Evolutionary conservation across 2,113 vertebrate genomes (phyloP).

Genomic region (Psilopsiagon aurifrons): DNA sequence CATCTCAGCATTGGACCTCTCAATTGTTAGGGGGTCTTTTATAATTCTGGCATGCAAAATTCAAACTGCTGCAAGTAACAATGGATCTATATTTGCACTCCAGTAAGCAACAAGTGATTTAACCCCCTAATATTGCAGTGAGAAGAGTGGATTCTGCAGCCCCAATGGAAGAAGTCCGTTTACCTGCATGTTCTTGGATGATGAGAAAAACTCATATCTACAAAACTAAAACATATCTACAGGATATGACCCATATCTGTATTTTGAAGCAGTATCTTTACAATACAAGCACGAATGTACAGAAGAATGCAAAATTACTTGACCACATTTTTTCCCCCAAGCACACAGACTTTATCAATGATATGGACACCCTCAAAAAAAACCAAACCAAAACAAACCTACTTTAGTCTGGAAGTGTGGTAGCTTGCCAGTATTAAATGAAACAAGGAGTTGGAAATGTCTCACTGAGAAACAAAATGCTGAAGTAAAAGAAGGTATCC

Average conservation of each 20-base stretch:
- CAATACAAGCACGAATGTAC: neutral
- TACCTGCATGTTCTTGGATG: neutral
- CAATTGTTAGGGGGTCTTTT: neutral
- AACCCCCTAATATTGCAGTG: neutral
- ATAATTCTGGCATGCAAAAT: neutral
- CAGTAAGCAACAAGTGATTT: neutral
- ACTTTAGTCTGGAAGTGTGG: neutral
- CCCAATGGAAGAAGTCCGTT: neutral
- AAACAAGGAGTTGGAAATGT: neutral
- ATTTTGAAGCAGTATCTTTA: neutral
- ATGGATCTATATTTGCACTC: neutral
- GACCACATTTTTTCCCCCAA: neutral
- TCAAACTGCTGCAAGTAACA: neutral
- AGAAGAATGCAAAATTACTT: neutral
- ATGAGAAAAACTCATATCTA: neutral
- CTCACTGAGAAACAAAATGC: neutral
- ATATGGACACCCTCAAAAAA: neutral
- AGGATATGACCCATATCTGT: neutral
- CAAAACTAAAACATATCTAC: neutral
- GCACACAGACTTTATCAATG: neutral
- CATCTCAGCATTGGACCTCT: neutral
- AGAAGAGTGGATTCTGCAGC: neutral
- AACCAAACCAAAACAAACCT: neutral
- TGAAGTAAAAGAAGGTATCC: neutral
- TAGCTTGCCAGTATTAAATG: neutral